These are phyloP conservation scores for Oeneis ivallda DNA, from an alignment of 2,888 invertebrate genomes.

Conservation along the genomic window DNA sequence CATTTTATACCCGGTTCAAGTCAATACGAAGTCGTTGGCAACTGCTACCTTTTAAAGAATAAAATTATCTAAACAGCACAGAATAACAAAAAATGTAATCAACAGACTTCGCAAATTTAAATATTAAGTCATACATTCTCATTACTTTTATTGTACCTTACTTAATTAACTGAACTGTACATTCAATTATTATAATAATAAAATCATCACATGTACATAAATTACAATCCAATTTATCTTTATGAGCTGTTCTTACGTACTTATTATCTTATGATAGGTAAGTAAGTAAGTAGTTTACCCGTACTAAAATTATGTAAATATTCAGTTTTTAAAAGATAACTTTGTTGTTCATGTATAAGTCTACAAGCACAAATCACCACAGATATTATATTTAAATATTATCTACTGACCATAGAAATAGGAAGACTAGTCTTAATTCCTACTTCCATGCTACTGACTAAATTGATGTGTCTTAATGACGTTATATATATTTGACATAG, in stretches of 20 bases:
- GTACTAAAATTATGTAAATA: constrained; percentile 8
- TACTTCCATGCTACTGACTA: too few relatives aligned
- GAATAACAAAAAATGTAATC: not conserved
- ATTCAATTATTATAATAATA: constrained; percentile 20
- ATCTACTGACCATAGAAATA: too few relatives aligned
- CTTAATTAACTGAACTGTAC: constrained; percentile 2
- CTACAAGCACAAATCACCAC: too few relatives aligned
- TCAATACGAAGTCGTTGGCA: too few relatives aligned
- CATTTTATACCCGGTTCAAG: too few relatives aligned
- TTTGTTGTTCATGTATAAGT: not conserved
- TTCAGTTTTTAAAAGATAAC: not conserved
- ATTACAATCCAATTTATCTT: constrained; percentile 21
- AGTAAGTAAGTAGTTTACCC: too few relatives aligned
- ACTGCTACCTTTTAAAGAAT: too few relatives aligned
- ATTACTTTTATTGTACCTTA: constrained; percentile 4
- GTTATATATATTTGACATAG: too few relatives aligned
- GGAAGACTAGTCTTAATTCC: too few relatives aligned
- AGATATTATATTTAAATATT: too few relatives aligned
- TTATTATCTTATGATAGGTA: not conserved
- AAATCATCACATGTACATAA: constrained; percentile 12
- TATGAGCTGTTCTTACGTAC: constrained; percentile 4
- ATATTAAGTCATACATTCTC: not conserved
- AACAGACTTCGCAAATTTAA: constrained; percentile 3
- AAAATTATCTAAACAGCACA: too few relatives aligned
- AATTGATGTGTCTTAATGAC: too few relatives aligned